Percentiles rank a stretch among this genome's conserved stretches.
These are phyloP conservation scores for Lasius fuliginosus DNA, from an alignment of 2,888 invertebrate species.

Conservation along the genomic window DNA sequence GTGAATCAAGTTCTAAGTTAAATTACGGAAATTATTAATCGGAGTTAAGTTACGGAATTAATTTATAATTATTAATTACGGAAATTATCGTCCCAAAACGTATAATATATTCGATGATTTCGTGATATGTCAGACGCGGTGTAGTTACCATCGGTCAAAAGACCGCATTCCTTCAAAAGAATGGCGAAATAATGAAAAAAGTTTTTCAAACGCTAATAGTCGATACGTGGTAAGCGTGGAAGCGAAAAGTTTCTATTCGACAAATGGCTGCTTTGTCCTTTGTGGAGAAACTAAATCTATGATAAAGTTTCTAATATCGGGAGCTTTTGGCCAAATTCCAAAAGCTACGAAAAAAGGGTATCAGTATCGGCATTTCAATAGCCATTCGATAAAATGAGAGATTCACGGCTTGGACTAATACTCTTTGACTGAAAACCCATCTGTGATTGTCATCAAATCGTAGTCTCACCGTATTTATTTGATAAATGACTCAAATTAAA, in stretches of 20 bases:
- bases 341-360: slow-evolving; percentile 22
- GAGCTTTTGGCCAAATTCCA: slow-evolving; percentile 37
- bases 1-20: slow-evolving; percentile 7
- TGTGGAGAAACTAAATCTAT: slow-evolving; percentile 31
- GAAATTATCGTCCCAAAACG: background rate
- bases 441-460: too few relatives aligned
- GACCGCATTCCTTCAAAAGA: background rate
- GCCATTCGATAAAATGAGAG: slow-evolving; percentile 27
- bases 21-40: slow-evolving; percentile 1
- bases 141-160: background rate
- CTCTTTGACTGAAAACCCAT: background rate
- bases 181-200: slow-evolving; percentile 46
- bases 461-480: background rate
- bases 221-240: slow-evolving; percentile 22
- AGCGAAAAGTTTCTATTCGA: slow-evolving; percentile 15
- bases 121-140: background rate
- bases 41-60: background rate
- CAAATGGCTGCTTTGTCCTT: slow-evolving; percentile 44
- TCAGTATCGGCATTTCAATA: background rate
- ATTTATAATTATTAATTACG: background rate
- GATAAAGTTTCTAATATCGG: slow-evolving; percentile 47
- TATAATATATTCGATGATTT: slow-evolving; percentile 3
- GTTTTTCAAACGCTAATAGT: slow-evolving; percentile 39
- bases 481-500: slow-evolving; percentile 4
- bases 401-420: slow-evolving; percentile 15